phyloP scores from a whole-genome alignment of 2,888 invertebrate genomes.

The Sinotaia quadrata region DNA sequence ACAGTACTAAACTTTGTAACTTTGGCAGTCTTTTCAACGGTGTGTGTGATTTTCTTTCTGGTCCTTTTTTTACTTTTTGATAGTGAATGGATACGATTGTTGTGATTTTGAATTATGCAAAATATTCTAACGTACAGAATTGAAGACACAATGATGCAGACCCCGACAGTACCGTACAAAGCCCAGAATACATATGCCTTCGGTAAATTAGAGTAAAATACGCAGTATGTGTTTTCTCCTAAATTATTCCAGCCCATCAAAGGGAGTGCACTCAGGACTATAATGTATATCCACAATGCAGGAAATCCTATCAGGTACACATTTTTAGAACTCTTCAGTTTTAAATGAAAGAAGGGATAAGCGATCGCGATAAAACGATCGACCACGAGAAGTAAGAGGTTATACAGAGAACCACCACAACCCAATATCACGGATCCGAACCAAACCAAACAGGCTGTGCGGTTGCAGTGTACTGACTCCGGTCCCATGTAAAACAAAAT shows the following conservation, averaged over 20 bases:
- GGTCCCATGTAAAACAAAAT: constrained; percentile 37
- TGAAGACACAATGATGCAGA: constrained; percentile 33
- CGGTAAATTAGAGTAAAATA: constrained; percentile 42
- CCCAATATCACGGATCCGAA: constrained; percentile 39
- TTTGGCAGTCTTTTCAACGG: constrained; percentile 31
- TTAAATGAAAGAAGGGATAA: constrained; percentile 40
- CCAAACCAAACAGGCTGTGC: constrained; percentile 42
- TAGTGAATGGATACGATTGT: constrained; percentile 18
- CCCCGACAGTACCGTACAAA: constrained; percentile 33
- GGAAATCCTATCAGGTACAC: constrained; percentile 31
- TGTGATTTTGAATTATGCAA: constrained; percentile 33
- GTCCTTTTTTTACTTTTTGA: not conserved
- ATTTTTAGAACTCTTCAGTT: constrained; percentile 35
- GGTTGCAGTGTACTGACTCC: constrained; percentile 20
- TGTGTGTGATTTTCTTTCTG: too few species aligned
- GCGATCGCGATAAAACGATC: constrained; percentile 49
- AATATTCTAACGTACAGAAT: constrained; percentile 44
- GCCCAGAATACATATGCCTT: constrained; percentile 35
- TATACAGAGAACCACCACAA: constrained; percentile 42
- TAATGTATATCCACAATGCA: constrained; percentile 41
- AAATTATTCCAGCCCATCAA: constrained; percentile 42
- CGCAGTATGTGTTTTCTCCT: constrained; percentile 30
- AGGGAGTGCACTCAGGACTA: constrained; percentile 37
- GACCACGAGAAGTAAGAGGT: constrained; percentile 41
- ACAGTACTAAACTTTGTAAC: constrained; percentile 40